Base-by-base conservation (phyloP, 1,140 invertebrate species). In the Teleogryllus occipitalis region DNA sequence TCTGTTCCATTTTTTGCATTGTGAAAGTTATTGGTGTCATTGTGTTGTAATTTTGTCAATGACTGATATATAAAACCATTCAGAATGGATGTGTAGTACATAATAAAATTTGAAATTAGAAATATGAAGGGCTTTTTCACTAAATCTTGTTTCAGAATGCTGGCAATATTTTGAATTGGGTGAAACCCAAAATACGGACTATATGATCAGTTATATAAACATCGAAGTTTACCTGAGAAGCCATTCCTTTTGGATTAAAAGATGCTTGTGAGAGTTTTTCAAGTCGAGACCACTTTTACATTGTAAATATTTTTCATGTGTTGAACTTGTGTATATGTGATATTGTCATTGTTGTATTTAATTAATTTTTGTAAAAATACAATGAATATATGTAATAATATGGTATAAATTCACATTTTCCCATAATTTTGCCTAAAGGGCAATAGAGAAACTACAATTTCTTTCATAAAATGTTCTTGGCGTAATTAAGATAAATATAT, bases 121-220 rank as follows among this genome's bases (percentile, higher is more conserved):
- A 39, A 39, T 39, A 65, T 65, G 54, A 65, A 65, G 18, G 10
- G 18, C 54, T 14, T 65, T 18, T 65, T 65, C 54, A 75, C n/a
- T 14, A 27, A 27, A 75, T 78, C 8, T 78, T 65, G 21, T 78
- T 78, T 78, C 27, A 78, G 78, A 78, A 5, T 7, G 54, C 78
- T 73, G 78, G 65, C 54, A 74, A 78, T 74, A 78, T 78, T 78
- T 74, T 78, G 65, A 78, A 22, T 74, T 72, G 27, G 18, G 22
- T 27, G n/a, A 74, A 74, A 65, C 54, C 8, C 65, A 78, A 78
- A 78, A 54, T 78, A n/a, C n/a, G 78, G 22, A 78, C 27, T 47
- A 49, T 78, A 48, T 78, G 78, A 78, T 21, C 18, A 21, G 48
- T 65, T 65, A 65, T 14, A 14, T 65, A 10, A 65, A 14, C 54